Conservation (phyloP, 2,113 vertebrate species). For the Leucosticte australis region DNA sequence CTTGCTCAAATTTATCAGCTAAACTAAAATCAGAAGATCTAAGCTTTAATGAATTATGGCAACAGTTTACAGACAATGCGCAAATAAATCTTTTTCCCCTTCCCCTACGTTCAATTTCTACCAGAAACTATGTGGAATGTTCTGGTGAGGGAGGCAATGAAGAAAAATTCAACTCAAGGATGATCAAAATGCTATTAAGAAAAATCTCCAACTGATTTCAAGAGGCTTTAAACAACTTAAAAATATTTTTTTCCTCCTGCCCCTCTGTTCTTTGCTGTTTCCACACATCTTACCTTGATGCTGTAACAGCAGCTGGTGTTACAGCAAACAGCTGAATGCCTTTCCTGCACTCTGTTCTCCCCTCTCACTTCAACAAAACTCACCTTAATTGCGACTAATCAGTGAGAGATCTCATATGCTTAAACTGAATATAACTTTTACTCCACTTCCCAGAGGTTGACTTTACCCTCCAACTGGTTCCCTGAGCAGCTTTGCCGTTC, state of each 20-base stretch:
- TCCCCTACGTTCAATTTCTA: not conserved
- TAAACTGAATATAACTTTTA: not conserved
- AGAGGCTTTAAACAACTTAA: not conserved
- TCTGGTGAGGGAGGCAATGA: not conserved
- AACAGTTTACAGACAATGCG: not conserved
- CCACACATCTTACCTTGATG: not conserved
- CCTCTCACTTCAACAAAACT: not conserved
- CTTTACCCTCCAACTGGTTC: not conserved
- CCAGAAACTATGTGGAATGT: not conserved
- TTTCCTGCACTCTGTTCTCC: not conserved
- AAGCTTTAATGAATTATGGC: conserved; percentile 25
- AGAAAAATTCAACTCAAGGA: not conserved
- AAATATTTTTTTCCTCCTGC: not conserved
- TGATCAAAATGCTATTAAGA: not conserved
- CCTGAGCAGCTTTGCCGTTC: not conserved
- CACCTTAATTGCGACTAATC: not conserved
- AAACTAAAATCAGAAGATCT: conserved; percentile 25
- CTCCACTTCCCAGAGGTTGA: not conserved
- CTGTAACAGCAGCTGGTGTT: not conserved
- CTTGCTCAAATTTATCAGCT: conserved; percentile 15
- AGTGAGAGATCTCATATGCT: not conserved
- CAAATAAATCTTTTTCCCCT: not conserved
- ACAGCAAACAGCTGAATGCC: not conserved
- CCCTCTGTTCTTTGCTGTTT: not conserved
- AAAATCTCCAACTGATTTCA: not conserved